These are phyloP conservation scores for Calonectris borealis DNA, from an alignment of 2,113 vertebrate genomes.

Conservation along the genomic window DNA sequence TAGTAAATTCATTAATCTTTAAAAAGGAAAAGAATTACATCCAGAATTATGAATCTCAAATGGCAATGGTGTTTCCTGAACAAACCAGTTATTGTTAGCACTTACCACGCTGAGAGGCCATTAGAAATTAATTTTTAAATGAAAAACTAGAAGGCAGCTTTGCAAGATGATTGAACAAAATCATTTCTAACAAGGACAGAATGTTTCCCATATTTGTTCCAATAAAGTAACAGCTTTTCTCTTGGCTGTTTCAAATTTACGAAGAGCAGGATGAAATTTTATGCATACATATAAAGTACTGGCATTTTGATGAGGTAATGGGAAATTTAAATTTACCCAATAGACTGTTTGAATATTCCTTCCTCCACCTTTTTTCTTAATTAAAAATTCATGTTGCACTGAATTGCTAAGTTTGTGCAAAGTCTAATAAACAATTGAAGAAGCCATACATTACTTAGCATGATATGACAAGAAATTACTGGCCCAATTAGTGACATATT, in stretches of 20 bases:
- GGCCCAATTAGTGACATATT: conserved; percentile 10
- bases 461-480: conserved; percentile 14
- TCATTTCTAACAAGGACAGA: conserved; percentile 30
- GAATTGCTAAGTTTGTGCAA: conserved; percentile 31
- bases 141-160: conserved; percentile 35
- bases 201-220: conserved; percentile 33
- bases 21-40: conserved; percentile 52
- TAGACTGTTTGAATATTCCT: not conserved
- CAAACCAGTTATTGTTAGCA: conserved; percentile 54
- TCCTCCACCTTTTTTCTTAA: not conserved
- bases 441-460: not conserved
- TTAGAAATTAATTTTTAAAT: conserved; percentile 68
- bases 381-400: conserved; percentile 18
- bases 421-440: conserved; percentile 17
- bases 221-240: conserved; percentile 37
- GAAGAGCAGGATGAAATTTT: not conserved
- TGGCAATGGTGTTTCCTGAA: conserved; percentile 55
- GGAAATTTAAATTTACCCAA: conserved; percentile 6
- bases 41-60: conserved; percentile 65
- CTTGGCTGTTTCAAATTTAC: not conserved
- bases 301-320: not conserved
- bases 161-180: conserved; percentile 14
- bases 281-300: not conserved
- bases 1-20: conserved; percentile 71
- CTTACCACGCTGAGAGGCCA: conserved; percentile 20